These are phyloP conservation scores for Sebastes dallii DNA, from an alignment of 2,797 vertebrate species.

Conservation along the genomic window DNA sequence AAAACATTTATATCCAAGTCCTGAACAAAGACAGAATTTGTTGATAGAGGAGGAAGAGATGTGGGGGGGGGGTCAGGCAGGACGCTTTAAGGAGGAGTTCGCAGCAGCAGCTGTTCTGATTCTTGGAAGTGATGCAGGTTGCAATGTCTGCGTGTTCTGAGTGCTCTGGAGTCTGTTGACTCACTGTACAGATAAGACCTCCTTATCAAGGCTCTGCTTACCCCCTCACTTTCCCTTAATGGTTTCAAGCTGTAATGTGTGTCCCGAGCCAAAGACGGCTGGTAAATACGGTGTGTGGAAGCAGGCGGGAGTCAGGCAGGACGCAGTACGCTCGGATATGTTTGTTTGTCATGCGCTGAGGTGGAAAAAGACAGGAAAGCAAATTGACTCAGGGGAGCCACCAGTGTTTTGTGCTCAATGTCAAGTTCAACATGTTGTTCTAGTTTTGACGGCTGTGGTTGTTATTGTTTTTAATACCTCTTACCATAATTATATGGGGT, in stretches of 20 bases:
- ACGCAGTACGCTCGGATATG: conserved; percentile 24
- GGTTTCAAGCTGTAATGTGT: conserved; percentile 58
- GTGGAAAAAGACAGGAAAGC: conserved; percentile 52
- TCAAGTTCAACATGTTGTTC: conserved; percentile 19
- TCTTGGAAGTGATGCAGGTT: conserved; percentile 66
- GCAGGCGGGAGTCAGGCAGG: conserved; percentile 24
- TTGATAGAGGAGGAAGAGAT: not conserved
- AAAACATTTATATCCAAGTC: conserved; percentile 10
- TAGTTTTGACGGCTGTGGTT: conserved; percentile 12
- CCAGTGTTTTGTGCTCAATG: conserved; percentile 20
- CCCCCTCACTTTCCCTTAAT: conserved; percentile 64
- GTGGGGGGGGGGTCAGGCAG: no score
- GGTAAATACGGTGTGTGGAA: conserved; percentile 48
- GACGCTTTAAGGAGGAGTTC: conserved; percentile 27
- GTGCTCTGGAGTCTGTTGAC: conserved; percentile 59
- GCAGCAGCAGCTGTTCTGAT: conserved; percentile 47
- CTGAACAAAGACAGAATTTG: conserved; percentile 22
- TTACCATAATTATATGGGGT: conserved; percentile 31
- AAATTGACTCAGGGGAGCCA: conserved; percentile 25
- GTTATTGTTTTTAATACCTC: conserved; percentile 43
- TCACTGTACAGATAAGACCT: conserved; percentile 62
- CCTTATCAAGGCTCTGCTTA: conserved; percentile 55
- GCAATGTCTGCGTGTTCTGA: conserved; percentile 35
- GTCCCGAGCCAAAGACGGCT: conserved; percentile 48
- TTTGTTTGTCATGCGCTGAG: conserved; percentile 66